These are phyloP conservation scores for Zaprionus bogoriensis DNA, from an alignment of 2,888 invertebrate genomes.

Conservation along the genomic window DNA sequence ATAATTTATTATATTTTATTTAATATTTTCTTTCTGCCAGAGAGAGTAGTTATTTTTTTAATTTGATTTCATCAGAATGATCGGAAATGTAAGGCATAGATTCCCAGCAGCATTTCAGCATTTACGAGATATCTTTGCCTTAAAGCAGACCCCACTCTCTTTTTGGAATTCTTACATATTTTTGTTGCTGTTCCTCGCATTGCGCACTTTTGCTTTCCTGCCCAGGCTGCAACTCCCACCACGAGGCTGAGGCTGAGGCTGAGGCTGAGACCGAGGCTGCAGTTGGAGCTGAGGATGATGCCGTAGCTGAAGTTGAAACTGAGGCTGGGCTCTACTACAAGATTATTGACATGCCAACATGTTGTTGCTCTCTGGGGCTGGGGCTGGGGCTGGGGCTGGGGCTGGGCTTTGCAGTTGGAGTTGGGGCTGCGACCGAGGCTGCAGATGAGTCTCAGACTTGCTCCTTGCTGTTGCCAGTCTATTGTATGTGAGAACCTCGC, in stretches of 20 bases:
- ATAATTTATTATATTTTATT: too few species aligned
- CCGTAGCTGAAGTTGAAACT: slow-evolving; percentile 10
- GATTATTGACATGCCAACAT: slow-evolving; percentile 76
- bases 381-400: slow-evolving; percentile 15
- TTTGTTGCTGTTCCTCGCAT: slow-evolving; percentile 28
- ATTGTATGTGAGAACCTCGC: slow-evolving; percentile 73
- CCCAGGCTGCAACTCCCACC: slow-evolving; percentile 51
- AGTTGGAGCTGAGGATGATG: slow-evolving; percentile 13
- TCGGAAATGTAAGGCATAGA: too few species aligned
- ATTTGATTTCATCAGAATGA: too few species aligned
- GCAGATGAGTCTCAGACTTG: slow-evolving; percentile 9
- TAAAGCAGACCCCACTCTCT: not conserved
- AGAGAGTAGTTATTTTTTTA: too few species aligned
- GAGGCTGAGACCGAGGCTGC: not conserved
- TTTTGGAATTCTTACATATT: not conserved
- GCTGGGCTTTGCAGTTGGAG: slow-evolving; percentile 12
- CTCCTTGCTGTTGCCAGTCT: slow-evolving; percentile 24
- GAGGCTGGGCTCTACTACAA: slow-evolving; percentile 46
- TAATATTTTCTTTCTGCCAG: too few species aligned
- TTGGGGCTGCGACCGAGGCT: slow-evolving; percentile 1
- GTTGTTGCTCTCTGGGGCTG: slow-evolving; percentile 66
- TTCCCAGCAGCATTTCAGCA: too few species aligned
- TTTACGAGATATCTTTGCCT: too few species aligned
- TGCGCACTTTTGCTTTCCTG: slow-evolving; percentile 59
- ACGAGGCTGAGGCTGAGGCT: slow-evolving; percentile 7